A percentile compares a stretch with the other conserved stretches of the same genome.
Conservation (phyloP, 2,888 invertebrate species). For the Nyleta sp. region DNA sequence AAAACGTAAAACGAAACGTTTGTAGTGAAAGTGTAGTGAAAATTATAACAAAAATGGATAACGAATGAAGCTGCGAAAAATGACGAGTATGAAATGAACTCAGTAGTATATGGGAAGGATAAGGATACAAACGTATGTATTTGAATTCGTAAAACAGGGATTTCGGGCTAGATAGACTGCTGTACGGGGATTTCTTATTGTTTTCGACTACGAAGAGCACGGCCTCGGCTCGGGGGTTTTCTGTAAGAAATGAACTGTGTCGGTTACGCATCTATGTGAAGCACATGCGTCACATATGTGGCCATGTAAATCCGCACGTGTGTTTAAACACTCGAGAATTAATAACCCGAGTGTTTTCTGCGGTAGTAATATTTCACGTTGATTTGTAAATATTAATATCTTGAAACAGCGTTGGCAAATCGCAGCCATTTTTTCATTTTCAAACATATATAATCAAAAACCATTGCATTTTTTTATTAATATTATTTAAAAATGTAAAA, state of each 20-base stretch:
- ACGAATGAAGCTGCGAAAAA: slow-evolving; percentile 26
- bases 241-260: slow-evolving; percentile 71
- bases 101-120: slow-evolving; percentile 41
- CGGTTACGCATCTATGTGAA: slow-evolving; percentile 34
- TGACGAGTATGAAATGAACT: slow-evolving; percentile 1
- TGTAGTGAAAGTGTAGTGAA: neutral
- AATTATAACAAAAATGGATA: slow-evolving; percentile 6
- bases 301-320: neutral
- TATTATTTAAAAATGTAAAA: neutral
- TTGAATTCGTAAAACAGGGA: slow-evolving; percentile 61
- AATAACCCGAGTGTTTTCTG: slow-evolving; percentile 13
- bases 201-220: slow-evolving; percentile 78
- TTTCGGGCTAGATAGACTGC: slow-evolving; percentile 64
- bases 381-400: slow-evolving; percentile 5
- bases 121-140: slow-evolving; percentile 65
- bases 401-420: no score
- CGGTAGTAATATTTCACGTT: slow-evolving; percentile 7
- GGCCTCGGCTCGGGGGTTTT: slow-evolving; percentile 72
- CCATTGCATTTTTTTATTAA: no score
- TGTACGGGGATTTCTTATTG: slow-evolving; percentile 68
- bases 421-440: no score
- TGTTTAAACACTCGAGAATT: slow-evolving; percentile 4
- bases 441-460: no score
- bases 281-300: slow-evolving; percentile 14
- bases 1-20: neutral